phyloP scores from a whole-genome alignment of 2,113 vertebrate genomes.

The Pimephales promelas region DNA sequence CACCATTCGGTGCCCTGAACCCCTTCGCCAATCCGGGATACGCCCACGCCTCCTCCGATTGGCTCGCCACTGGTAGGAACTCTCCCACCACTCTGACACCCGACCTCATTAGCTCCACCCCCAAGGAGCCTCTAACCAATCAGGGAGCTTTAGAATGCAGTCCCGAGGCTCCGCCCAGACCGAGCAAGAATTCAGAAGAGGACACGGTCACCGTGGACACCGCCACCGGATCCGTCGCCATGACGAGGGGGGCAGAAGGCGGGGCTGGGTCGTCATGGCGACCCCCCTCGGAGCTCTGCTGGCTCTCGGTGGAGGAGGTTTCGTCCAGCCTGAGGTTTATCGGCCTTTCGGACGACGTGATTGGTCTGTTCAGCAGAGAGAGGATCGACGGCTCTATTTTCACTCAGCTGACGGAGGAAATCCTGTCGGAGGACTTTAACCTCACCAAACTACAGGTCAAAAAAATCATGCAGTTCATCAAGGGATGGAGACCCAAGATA shows the following conservation, averaged over 20 bases:
- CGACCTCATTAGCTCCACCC: conserved; percentile 46
- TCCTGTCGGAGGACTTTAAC: conserved; percentile 93
- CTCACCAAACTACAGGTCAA: conserved; percentile 97
- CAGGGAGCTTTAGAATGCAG: conserved; percentile 54
- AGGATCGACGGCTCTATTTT: conserved; percentile 96
- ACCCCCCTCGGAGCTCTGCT: conserved; percentile 88
- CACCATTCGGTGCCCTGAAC: conserved; percentile 89
- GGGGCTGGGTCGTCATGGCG: conserved; percentile 80
- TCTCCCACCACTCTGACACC: conserved; percentile 66
- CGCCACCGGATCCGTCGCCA: conserved; percentile 73
- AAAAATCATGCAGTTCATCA: conserved; percentile 98
- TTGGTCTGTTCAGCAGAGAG: conserved; percentile 89
- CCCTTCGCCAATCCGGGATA: conserved; percentile 82
- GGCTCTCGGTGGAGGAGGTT: conserved; percentile 93
- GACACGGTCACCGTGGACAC: conserved; percentile 67
- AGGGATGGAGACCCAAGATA: conserved; percentile 98
- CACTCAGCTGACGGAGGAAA: conserved; percentile 96
- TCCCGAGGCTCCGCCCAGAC: conserved; percentile 65
- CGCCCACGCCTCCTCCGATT: conserved; percentile 66
- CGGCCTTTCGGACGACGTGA: conserved; percentile 91
- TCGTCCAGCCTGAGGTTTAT: conserved; percentile 94
- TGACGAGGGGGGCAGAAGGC: conserved; percentile 77
- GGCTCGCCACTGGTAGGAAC: conserved; percentile 68
- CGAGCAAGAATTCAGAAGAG: conserved; percentile 71
- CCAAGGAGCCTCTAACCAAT: conserved; percentile 62